Evolutionary conservation across 2,113 vertebrate genomes (phyloP).

Genomic region (Castor canadensis): DNA sequence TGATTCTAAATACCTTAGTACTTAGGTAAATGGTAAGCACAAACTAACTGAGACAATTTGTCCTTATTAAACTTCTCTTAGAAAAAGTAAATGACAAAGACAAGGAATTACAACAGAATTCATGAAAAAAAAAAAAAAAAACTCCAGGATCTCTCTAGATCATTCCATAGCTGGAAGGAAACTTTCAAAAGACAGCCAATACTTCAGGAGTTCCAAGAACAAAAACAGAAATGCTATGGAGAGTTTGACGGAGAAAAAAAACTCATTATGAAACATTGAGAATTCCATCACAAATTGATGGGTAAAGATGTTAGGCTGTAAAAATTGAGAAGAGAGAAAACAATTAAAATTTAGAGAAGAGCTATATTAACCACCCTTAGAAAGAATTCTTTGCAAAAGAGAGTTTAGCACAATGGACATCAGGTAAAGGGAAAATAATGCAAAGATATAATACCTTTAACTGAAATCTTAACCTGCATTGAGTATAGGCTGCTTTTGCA

Average conservation of each 20-base stretch:
- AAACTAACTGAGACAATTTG: neutral
- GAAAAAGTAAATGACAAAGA: neutral
- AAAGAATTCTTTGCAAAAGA: neutral
- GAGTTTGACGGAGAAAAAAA: neutral
- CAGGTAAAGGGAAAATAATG: neutral
- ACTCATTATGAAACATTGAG: neutral
- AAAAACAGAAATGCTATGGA: neutral
- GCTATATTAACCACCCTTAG: neutral
- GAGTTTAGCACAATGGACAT: neutral
- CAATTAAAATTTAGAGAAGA: neutral
- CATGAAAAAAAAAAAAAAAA: neutral
- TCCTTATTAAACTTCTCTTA: neutral
- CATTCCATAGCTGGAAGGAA: neutral
- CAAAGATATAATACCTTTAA: neutral
- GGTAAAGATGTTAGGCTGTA: neutral
- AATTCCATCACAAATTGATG: neutral
- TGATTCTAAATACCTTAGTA: neutral
- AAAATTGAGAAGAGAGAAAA: neutral
- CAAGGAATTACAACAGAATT: neutral
- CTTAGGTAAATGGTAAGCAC: neutral
- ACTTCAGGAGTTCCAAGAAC: neutral
- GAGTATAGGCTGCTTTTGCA: neutral
- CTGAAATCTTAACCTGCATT: neutral
- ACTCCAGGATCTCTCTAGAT: neutral
- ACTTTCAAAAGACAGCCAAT: neutral